These are phyloP conservation scores for Idaea biselata DNA, from an alignment of 2,888 invertebrate genomes.

Conservation along the genomic window DNA sequence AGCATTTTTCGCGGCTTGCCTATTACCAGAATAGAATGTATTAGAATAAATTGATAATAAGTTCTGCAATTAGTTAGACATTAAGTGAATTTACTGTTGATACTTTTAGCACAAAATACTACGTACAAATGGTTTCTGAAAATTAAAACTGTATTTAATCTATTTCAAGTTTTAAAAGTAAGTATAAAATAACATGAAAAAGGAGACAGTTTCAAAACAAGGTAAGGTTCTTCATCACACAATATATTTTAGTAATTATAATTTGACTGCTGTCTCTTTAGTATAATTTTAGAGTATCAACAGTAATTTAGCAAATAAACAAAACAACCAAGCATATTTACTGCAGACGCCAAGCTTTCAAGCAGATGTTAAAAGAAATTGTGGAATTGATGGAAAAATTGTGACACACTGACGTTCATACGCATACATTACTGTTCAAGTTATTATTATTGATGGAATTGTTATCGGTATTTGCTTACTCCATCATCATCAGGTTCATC, in stretches of 20 bases:
- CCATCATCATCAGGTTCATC: too few relatives aligned
- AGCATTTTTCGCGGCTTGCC: conserved; percentile 80
- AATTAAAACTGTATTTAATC: too few relatives aligned
- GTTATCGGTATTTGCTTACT: too few relatives aligned
- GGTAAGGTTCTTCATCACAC: neutral
- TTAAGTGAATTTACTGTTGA: neutral
- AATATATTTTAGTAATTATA: neutral
- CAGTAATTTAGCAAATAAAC: conserved; percentile 2
- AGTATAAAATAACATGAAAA: neutral
- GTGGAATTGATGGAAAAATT: conserved; percentile 4
- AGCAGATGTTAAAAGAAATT: conserved; percentile 2
- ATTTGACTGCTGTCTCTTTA: conserved; percentile 12
- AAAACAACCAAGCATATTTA: conserved; percentile 6
- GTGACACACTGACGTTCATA: conserved; percentile 19
- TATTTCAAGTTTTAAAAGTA: neutral
- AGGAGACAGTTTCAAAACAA: neutral
- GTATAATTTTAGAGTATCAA: neutral
- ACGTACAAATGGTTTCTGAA: too few relatives aligned
- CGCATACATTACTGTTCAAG: neutral
- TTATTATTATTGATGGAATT: too few relatives aligned
- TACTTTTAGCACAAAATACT: neutral
- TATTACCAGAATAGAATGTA: conserved; percentile 34
- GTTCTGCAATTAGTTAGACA: neutral
- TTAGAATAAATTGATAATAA: conserved; percentile 13
- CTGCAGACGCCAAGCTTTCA: conserved; percentile 3